Conservation (phyloP, 2,113 vertebrate species). For the Pseudorhombus dupliciocellatus region DNA sequence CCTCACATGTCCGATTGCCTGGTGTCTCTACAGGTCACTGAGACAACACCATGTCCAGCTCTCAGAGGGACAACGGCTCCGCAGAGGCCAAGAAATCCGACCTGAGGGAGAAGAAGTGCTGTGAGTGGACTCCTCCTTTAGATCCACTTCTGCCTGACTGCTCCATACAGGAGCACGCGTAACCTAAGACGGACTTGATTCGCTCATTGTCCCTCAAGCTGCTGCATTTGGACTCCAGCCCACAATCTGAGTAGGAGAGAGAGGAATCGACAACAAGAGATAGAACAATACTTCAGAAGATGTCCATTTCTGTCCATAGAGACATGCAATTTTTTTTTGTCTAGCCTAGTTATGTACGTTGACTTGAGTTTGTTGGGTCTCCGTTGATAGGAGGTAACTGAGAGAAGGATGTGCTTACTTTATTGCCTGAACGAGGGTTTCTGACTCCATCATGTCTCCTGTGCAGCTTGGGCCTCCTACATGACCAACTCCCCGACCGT, state of each 20-base stretch:
- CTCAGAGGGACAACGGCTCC: slow-evolving; percentile 51
- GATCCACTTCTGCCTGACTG: slow-evolving; percentile 29
- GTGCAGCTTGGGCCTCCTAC: slow-evolving; percentile 93
- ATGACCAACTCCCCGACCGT: slow-evolving; percentile 98
- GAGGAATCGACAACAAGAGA: background rate
- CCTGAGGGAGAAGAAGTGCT: slow-evolving; percentile 81
- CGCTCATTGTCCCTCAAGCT: background rate
- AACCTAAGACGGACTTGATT: background rate
- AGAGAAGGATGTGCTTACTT: too few relatives aligned
- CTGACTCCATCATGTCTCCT: too few relatives aligned
- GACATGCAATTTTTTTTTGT: background rate
- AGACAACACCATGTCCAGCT: slow-evolving; percentile 53
- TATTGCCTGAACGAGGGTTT: too few relatives aligned
- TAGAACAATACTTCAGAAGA: slow-evolving; percentile 28
- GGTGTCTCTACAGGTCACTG: background rate
- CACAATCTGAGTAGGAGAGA: background rate
- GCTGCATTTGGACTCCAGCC: background rate
- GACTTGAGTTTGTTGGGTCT: background rate
- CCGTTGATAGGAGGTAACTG: too few relatives aligned
- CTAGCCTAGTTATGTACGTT: slow-evolving; percentile 21
- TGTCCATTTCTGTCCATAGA: slow-evolving; percentile 35
- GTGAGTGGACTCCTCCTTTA: slow-evolving; percentile 70
- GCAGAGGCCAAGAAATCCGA: slow-evolving; percentile 75
- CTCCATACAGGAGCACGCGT: slow-evolving; percentile 15
- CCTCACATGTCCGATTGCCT: background rate